phyloP scores from a whole-genome alignment of 2,888 invertebrate genomes.

The Emesis russula region DNA sequence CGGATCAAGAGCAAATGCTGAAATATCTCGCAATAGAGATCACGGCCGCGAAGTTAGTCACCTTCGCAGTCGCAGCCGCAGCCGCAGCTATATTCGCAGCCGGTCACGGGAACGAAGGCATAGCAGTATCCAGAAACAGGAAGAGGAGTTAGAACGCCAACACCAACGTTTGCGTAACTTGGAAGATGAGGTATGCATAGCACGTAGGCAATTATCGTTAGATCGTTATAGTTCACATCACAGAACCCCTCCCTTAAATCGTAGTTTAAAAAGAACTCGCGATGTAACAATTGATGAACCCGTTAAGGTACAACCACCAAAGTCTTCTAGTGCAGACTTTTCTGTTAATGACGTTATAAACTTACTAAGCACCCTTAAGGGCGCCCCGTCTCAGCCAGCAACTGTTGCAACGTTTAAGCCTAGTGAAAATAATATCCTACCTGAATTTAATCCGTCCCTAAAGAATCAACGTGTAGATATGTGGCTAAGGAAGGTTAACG shows the following conservation, averaged over 20 bases:
- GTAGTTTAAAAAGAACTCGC: too few relatives aligned
- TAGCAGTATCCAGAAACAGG: neutral
- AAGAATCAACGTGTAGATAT: neutral
- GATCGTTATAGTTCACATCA: too few relatives aligned
- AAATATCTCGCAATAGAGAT: too few relatives aligned
- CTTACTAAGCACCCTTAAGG: neutral
- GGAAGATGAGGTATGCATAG: neutral
- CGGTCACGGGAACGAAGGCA: neutral
- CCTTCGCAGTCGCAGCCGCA: neutral
- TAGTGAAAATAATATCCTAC: neutral
- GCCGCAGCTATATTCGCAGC: neutral
- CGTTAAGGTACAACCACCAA: neutral
- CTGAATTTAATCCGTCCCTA: slow-evolving; percentile 9
- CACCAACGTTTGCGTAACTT: neutral
- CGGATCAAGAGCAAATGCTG: neutral
- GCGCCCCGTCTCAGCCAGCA: neutral
- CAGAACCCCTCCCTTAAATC: too few relatives aligned
- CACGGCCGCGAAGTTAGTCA: too few relatives aligned
- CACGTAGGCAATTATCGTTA: neutral
- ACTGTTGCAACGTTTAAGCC: neutral
- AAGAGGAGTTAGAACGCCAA: neutral
- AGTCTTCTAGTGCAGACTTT: neutral
- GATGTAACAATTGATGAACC: neutral
- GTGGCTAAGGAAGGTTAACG: slow-evolving; percentile 13
- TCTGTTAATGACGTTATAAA: neutral